These are phyloP conservation scores for Puffinus mauretanicus DNA, from an alignment of 2,113 vertebrate species.

Conservation along the genomic window DNA sequence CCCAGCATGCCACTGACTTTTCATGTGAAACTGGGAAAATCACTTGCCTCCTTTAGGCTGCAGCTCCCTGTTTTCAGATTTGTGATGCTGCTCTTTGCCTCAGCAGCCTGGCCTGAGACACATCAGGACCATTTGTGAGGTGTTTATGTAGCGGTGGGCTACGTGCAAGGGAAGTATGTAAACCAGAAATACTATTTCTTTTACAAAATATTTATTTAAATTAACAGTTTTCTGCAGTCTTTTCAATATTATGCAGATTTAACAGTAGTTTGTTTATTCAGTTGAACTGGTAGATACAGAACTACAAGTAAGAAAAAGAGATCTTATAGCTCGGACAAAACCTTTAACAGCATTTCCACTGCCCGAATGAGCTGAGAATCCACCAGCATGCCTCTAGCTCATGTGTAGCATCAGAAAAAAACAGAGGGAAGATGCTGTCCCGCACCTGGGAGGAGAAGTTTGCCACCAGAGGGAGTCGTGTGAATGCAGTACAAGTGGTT, in stretches of 20 bases:
- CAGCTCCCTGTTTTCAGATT: background rate
- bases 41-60: background rate
- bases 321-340: background rate
- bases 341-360: background rate
- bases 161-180: fast-evolving
- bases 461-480: slow-evolving; percentile 76
- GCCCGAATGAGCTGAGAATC: background rate
- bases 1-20: background rate
- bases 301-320: background rate
- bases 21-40: background rate
- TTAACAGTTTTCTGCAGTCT: background rate
- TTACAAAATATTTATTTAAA: background rate
- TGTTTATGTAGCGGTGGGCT: background rate
- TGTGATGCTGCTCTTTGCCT: background rate
- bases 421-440: background rate
- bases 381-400: background rate
- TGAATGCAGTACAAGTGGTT: slow-evolving; percentile 46
- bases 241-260: background rate
- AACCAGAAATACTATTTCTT: background rate
- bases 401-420: background rate
- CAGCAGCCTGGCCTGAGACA: background rate
- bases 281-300: background rate
- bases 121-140: background rate
- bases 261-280: background rate
- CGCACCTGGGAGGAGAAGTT: background rate